Conservation (phyloP, 1,140 invertebrate genomes). For the Bombus waltoni region DNA sequence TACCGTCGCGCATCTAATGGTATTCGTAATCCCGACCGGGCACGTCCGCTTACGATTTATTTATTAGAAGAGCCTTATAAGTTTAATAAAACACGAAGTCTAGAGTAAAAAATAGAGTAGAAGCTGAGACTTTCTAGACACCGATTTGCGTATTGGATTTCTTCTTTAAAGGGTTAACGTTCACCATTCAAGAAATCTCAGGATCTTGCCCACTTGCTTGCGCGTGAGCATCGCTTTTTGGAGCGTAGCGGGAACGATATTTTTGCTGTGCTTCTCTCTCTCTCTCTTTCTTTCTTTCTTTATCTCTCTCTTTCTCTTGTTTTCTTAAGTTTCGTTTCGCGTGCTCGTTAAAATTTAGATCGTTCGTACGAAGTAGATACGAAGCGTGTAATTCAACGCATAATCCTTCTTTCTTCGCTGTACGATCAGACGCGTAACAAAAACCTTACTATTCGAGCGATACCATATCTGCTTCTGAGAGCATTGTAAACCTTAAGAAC, state of each 20-base stretch:
- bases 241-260: slow-evolving; percentile 45
- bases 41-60: slow-evolving; percentile 10
- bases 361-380: background rate
- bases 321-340: background rate
- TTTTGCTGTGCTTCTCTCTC: background rate
- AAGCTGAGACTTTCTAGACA: slow-evolving; percentile 67
- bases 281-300: background rate
- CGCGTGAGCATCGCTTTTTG: slow-evolving; percentile 35
- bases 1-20: slow-evolving; percentile 47
- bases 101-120: slow-evolving; percentile 66
- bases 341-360: background rate
- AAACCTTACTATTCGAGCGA: background rate
- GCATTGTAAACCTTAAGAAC: background rate
- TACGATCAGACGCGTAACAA: background rate
- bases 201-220: slow-evolving; percentile 26
- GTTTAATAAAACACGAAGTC: slow-evolving; percentile 53
- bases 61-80: slow-evolving; percentile 57
- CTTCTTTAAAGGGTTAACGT: slow-evolving; percentile 59
- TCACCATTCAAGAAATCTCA: slow-evolving; percentile 42
- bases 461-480: slow-evolving; percentile 14
- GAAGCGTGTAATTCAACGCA: background rate
- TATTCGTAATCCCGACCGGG: slow-evolving; percentile 25
- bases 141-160: slow-evolving; percentile 56
- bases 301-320: background rate
- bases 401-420: background rate